phyloP scores from a whole-genome alignment of 2,113 vertebrate species.

The Noctilio leporinus region DNA sequence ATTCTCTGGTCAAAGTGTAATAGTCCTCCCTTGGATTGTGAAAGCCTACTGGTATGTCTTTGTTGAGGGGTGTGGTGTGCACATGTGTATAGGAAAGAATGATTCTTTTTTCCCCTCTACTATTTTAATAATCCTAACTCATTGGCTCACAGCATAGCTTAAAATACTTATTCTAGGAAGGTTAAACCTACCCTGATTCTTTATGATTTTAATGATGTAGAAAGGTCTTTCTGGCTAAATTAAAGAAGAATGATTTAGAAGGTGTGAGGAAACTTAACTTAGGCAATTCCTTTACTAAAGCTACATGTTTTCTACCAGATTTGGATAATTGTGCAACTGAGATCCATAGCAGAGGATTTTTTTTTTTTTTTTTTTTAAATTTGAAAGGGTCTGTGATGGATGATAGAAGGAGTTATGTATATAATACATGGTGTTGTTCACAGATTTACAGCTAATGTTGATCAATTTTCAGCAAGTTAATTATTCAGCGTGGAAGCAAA shows the following conservation, averaged over 20 bases:
- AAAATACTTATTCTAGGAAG: not conserved
- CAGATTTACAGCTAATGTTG: not conserved
- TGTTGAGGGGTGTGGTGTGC: not conserved
- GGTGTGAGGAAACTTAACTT: not conserved
- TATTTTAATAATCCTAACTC: not conserved
- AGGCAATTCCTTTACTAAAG: not conserved
- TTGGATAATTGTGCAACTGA: not conserved
- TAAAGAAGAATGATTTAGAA: not conserved
- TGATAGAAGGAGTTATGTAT: not conserved
- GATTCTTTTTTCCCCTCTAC: not conserved
- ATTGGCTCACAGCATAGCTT: not conserved
- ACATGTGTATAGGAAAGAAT: not conserved
- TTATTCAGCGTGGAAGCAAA: not conserved
- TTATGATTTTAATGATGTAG: not conserved
- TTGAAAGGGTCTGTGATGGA: not conserved
- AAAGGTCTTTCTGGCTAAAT: not conserved
- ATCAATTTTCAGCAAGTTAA: slow-evolving; percentile 1
- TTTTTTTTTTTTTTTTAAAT: too few species aligned
- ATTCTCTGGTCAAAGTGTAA: not conserved
- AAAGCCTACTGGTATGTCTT: not conserved
- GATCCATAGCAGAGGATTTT: not conserved
- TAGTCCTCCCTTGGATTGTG: not conserved
- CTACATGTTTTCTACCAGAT: not conserved
- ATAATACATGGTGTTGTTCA: not conserved
- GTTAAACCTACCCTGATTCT: not conserved